phyloP scores from a whole-genome alignment of 2,888 invertebrate genomes.

The Leistus spinibarbis region DNA sequence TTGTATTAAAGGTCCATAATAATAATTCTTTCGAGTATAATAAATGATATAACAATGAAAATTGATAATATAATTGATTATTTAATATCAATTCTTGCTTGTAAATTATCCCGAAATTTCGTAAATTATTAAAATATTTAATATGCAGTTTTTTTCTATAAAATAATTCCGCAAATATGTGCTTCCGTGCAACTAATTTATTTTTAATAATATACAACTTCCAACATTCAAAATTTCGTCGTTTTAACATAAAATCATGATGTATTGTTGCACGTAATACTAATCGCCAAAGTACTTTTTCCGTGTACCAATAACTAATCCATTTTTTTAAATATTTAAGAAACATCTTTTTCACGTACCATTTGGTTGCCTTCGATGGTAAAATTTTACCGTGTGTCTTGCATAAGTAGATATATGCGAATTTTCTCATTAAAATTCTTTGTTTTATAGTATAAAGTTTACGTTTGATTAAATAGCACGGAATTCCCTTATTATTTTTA shows the following conservation, averaged over 20 bases:
- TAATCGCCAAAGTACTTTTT: slow-evolving; percentile 48
- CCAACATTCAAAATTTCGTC: slow-evolving; percentile 45
- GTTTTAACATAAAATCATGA: slow-evolving; percentile 45
- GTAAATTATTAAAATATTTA: slow-evolving; percentile 38
- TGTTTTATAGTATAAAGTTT: slow-evolving; percentile 44
- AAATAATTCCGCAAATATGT: slow-evolving; percentile 43
- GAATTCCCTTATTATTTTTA: not conserved
- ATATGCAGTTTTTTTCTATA: slow-evolving; percentile 43
- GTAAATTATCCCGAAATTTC: slow-evolving; percentile 15
- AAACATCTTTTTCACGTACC: slow-evolving; percentile 41
- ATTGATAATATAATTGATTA: slow-evolving; percentile 10
- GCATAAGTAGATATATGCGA: slow-evolving; percentile 47
- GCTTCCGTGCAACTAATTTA: slow-evolving; percentile 1
- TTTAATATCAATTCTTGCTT: slow-evolving; percentile 19
- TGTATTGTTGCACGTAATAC: slow-evolving; percentile 48
- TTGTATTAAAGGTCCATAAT: slow-evolving; percentile 21
- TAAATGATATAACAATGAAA: slow-evolving; percentile 13
- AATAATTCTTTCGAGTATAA: slow-evolving; percentile 29
- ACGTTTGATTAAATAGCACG: slow-evolving; percentile 42
- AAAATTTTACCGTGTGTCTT: slow-evolving; percentile 47
- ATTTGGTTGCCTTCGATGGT: slow-evolving; percentile 45
- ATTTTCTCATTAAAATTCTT: slow-evolving; percentile 48
- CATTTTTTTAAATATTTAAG: slow-evolving; percentile 44
- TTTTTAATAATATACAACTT: slow-evolving; percentile 29
- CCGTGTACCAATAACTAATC: slow-evolving; percentile 46